Evolutionary conservation across 2,888 invertebrate genomes (phyloP), one percentile per base, ranked within the genome.

Genomic region (Octodonta nipae): DNA sequence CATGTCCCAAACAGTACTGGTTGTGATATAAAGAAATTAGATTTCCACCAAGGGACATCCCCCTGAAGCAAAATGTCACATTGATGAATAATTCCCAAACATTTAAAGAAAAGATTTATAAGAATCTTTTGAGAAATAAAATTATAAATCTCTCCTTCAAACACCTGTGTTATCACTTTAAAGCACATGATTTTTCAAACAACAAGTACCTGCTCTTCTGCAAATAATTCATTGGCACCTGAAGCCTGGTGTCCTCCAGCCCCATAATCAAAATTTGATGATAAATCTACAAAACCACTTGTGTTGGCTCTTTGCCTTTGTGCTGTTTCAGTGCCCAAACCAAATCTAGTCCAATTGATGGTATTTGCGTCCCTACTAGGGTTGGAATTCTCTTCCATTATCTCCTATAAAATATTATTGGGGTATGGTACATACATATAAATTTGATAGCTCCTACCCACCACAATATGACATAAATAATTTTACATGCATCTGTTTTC

Each of bases 1-100:
- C 89, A 95, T 1, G 92, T 91, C 8, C 95, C 93, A 67, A 96
- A 95, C 31, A 93, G 66, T 32, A 93, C 85, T 17, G 91, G 92
- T 61, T 93, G 88, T 16, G 89, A 88, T 62, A 95, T 81, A 58
- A 95, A 91, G 63, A 95, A 92, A 57, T 92, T 91, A 15, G 89
- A 82, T 63, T 89, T 86, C 91, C 91, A 93, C 92, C 92, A 93
- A 30, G 87, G 86, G 44, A 78, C 76, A 51, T 79, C 75, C 44
- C 77, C 80, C 81, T 81, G 57, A 36, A 66, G 55, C 33, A 43
- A 41, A 43, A 41, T 29, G 35, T 20, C 26, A 27, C 14, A 22
- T n/a, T 15, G 15, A n/a, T n/a, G n/a, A n/a, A n/a, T n/a, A n/a
- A n/a, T n/a, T n/a, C n/a, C n/a, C n/a, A n/a, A n/a, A n/a, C n/a